phyloP scores from a whole-genome alignment of 1,140 invertebrate species.

The Halesus radiatus region DNA sequence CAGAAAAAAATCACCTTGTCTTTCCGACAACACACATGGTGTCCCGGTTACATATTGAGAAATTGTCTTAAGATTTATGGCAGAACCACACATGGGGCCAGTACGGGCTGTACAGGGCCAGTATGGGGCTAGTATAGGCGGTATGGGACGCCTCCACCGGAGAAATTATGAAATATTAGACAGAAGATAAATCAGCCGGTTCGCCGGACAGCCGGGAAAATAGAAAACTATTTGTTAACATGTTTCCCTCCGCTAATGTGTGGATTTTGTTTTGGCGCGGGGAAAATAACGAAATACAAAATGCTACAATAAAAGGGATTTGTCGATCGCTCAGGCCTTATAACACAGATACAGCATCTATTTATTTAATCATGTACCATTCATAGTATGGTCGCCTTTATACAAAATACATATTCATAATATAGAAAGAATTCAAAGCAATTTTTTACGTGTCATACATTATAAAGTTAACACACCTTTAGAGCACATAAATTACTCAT shows the following conservation, averaged over 20 bases:
- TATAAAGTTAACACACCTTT: too few relatives aligned
- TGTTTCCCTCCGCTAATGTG: background rate
- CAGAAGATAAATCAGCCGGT: slow-evolving; percentile 37
- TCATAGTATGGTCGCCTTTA: too few relatives aligned
- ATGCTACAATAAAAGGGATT: background rate
- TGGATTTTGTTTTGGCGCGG: background rate
- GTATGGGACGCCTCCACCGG: background rate
- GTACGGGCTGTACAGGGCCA: background rate
- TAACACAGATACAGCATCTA: too few relatives aligned
- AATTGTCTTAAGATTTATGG: slow-evolving; percentile 46
- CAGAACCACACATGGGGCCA: slow-evolving; percentile 20
- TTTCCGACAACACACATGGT: slow-evolving; percentile 15
- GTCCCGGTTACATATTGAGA: slow-evolving; percentile 46
- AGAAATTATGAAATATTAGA: slow-evolving; percentile 50
- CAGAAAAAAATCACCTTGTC: slow-evolving; percentile 5
- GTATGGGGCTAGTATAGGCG: background rate
- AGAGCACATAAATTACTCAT: too few relatives aligned
- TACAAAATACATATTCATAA: too few relatives aligned
- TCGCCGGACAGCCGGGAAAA: slow-evolving; percentile 13
- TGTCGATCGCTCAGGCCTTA: too few relatives aligned
- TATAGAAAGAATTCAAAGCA: too few relatives aligned
- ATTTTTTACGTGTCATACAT: too few relatives aligned
- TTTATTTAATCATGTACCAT: too few relatives aligned
- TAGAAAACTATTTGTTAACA: slow-evolving; percentile 23
- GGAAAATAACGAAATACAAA: background rate